Evolutionary conservation across 2,888 invertebrate genomes (phyloP), one percentile per base, ranked within the genome.

Genomic region (Tortricodes alternella): DNA sequence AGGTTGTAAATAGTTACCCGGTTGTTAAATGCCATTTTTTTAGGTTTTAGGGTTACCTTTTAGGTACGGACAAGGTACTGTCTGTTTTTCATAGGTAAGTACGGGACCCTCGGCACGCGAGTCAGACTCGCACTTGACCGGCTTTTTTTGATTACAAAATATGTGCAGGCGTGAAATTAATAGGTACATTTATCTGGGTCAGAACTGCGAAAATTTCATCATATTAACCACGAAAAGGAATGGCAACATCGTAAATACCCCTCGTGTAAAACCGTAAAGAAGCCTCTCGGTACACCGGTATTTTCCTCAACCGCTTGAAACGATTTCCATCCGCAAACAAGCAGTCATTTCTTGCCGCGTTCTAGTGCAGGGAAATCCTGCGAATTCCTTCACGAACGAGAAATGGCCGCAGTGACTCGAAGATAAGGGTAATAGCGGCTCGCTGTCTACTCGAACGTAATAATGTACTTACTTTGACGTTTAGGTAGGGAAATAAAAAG

Each of bases 351-450:
- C 66, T 46, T 66, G 62, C 64, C 62, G 18, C 46, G 37, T 15
- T 53, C 58, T 61, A 57, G 64, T 62, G 59, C 59, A 41, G 59
- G 68, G 67, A 73, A 73, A 67, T 70, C 64, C 66, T 59, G 62
- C 67, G 62, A 70, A 81, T 82, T 72, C 79, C 71, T 61, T 68
- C 82, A 81, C 80, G 80, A 75, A 77, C 63, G 65, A 65, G 60
- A 59, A 66, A 58, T 68, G 53, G 66, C 67, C 65, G 68, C 67
- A 71, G 53, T 69, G 61, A 65, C 64, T 63, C 62, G 65, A 65
- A 73, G 78, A 78, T 77, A 78, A 78, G 75, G 68, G 63, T 73
- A 68, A 67, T 70, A 71, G 67, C 66, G 44, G 48, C 37, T 43
- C 53, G 61, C 60, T 70, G 68, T 70, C 68, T 65, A 66, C 63